phyloP scores from a whole-genome alignment of 2,888 invertebrate species.

The Tricholauxania praeusta region DNA sequence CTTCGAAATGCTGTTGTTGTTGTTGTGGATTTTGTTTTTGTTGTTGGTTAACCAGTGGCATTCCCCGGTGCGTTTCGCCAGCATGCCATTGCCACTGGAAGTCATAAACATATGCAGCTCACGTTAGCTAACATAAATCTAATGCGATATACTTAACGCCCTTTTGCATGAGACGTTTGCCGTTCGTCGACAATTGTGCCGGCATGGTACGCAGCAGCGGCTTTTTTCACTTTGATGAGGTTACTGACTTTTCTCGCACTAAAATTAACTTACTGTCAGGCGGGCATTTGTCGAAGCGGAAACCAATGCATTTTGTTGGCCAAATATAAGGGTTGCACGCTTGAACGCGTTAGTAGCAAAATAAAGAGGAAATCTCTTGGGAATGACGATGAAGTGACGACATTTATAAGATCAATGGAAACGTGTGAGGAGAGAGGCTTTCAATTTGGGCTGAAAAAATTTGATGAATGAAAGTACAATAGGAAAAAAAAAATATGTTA shows the following conservation, averaged over 20 bases:
- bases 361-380: conserved; percentile 55
- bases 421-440: too few species aligned
- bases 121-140: conserved; percentile 65
- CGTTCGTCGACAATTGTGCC: conserved; percentile 6
- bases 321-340: conserved; percentile 59
- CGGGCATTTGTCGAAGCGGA: conserved; percentile 2
- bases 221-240: conserved; percentile 34
- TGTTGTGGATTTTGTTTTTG: conserved; percentile 54
- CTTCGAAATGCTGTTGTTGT: conserved; percentile 45
- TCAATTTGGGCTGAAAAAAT: too few species aligned
- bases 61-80: conserved; percentile 41
- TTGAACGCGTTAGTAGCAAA: conserved; percentile 62
- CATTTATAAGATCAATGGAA: background rate
- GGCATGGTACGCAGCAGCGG: conserved; percentile 3
- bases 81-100: conserved; percentile 35
- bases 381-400: conserved; percentile 44
- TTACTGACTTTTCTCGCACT: conserved; percentile 41
- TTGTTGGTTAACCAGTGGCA: conserved; percentile 64
- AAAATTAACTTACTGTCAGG: conserved; percentile 5
- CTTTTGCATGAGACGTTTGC: conserved; percentile 44
- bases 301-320: conserved; percentile 20
- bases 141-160: conserved; percentile 60
- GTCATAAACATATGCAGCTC: conserved; percentile 66
- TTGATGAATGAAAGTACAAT: too few species aligned
- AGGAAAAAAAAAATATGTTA: too few species aligned